A percentile compares a stretch with the other conserved stretches of the same genome.
Evolutionary conservation across 1,140 invertebrate genomes (phyloP).

Genomic region (Zophobas morio): DNA sequence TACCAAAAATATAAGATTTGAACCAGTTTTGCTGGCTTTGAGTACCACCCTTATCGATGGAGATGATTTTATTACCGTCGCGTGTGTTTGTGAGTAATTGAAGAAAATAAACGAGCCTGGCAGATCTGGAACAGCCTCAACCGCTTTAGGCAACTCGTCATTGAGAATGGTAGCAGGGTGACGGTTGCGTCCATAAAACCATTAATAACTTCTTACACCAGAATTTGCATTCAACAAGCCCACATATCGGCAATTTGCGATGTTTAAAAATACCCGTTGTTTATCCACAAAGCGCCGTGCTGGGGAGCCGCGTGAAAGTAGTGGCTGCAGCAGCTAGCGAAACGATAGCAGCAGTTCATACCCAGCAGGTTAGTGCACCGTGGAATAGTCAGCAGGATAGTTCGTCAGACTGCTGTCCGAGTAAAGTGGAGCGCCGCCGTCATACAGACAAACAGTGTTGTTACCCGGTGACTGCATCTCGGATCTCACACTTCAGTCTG

Average conservation of each 20-base stretch:
- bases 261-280: slow-evolving; percentile 28
- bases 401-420: slow-evolving; percentile 14
- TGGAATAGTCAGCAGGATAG: slow-evolving; percentile 7
- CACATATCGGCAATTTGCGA: slow-evolving; percentile 4
- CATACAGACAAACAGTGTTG: background rate
- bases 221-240: background rate
- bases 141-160: too few relatives aligned
- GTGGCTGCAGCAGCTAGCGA: slow-evolving; percentile 31
- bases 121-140: background rate
- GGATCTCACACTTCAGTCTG: background rate
- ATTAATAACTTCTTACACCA: too few relatives aligned
- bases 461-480: slow-evolving; percentile 1
- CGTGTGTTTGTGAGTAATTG: too few relatives aligned
- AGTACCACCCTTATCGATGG: too few relatives aligned
- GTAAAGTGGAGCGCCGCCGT: slow-evolving; percentile 27
- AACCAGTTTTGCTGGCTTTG: too few relatives aligned
- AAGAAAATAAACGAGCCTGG: background rate
- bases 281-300: slow-evolving; percentile 14
- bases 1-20: too few relatives aligned
- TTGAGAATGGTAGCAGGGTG: too few relatives aligned
- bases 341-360: slow-evolving; percentile 44
- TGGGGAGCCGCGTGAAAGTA: slow-evolving; percentile 45
- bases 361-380: slow-evolving; percentile 54
- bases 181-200: too few relatives aligned
- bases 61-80: too few relatives aligned